phyloP scores from a whole-genome alignment of 2,888 invertebrate genomes.

The Ceriagrion tenellum region DNA sequence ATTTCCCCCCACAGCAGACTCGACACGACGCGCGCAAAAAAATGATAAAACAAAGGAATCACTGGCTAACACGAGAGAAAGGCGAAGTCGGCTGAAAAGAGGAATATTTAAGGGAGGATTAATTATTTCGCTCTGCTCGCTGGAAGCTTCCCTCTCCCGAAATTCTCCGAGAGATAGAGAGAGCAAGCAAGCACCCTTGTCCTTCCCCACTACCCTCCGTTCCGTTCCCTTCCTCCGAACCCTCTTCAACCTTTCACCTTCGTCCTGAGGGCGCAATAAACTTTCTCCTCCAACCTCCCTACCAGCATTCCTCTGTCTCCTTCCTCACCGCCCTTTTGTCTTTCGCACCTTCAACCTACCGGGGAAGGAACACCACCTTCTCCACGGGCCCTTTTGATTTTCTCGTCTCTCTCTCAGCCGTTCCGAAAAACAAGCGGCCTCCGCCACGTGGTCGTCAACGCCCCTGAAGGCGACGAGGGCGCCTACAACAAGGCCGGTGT shows the following conservation, averaged over 20 bases:
- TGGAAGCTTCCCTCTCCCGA: not conserved
- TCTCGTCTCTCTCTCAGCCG: too few relatives aligned
- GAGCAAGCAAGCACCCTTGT: not conserved
- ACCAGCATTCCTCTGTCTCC: not conserved
- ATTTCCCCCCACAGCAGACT: too few relatives aligned
- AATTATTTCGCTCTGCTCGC: not conserved
- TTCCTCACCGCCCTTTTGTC: not conserved
- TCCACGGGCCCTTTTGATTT: not conserved
- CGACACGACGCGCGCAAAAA: too few relatives aligned
- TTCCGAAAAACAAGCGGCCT: not conserved
- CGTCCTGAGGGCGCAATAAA: slow-evolving; percentile 22
- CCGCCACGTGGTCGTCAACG: not conserved
- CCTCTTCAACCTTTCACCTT: slow-evolving; percentile 19
- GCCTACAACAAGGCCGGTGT: not conserved
- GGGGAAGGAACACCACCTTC: not conserved
- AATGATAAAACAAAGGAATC: too few relatives aligned
- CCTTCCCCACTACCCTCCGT: too few relatives aligned
- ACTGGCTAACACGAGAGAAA: not conserved
- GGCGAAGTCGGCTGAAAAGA: not conserved
- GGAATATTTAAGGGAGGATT: not conserved
- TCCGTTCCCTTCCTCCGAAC: not conserved
- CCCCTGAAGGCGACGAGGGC: not conserved
- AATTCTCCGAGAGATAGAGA: not conserved
- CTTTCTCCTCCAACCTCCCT: not conserved
- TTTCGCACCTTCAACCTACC: not conserved